Conservation (phyloP, 1,140 invertebrate species). For the Dendrolimus kikuchii region DNA sequence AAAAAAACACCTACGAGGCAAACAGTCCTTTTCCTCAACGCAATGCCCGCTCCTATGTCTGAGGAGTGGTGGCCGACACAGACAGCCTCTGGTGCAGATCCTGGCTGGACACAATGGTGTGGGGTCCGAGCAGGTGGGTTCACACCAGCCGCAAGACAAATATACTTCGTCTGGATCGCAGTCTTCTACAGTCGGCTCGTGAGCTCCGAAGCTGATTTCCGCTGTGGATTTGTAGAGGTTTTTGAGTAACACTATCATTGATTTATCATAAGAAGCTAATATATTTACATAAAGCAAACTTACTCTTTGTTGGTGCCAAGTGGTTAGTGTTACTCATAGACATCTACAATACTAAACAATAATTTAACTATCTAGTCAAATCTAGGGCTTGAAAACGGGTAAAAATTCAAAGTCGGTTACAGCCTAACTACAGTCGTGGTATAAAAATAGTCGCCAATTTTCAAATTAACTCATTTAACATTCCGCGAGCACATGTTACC, state of each 20-base stretch:
- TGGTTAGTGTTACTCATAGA: neutral
- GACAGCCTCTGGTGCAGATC: constrained; percentile 43
- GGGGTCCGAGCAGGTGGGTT: constrained; percentile 42
- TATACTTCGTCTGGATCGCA: constrained; percentile 45
- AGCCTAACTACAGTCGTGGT: no score
- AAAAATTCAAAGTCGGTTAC: no score
- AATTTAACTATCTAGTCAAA: neutral
- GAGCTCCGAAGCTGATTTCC: constrained; percentile 20
- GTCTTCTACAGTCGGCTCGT: constrained; percentile 37
- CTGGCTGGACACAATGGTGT: constrained; percentile 26
- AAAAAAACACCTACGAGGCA: constrained; percentile 28
- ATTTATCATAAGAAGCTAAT: neutral
- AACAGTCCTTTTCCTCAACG: constrained; percentile 34
- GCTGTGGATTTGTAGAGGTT: constrained; percentile 12
- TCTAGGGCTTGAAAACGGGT: no score
- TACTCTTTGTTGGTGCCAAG: no score
- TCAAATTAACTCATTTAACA: no score
- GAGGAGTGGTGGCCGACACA: constrained; percentile 40
- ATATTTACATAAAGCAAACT: neutral
- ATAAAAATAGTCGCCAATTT: no score
- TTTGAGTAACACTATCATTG: neutral
- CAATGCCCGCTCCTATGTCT: constrained; percentile 43
- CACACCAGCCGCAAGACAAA: constrained; percentile 51
- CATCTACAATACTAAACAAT: neutral
- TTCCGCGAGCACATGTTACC: no score